A percentile compares a stretch with the other conserved stretches of the same genome.
Evolutionary conservation across 2,888 invertebrate genomes (phyloP).

Genomic region (Diarsia mendica): DNA sequence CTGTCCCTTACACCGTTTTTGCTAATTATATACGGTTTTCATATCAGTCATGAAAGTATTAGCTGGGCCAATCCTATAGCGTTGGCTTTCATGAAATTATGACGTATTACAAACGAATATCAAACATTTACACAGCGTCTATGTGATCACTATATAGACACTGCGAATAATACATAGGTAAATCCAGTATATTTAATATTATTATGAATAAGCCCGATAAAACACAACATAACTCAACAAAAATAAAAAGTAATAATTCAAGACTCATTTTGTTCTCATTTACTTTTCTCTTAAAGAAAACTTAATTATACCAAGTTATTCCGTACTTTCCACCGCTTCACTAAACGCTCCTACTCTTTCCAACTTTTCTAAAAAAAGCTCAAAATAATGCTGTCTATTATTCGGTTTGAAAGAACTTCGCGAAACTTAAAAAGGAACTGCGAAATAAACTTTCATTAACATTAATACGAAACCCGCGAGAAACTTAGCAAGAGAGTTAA

Average conservation of each 20-base stretch:
- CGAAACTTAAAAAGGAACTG: conserved; percentile 50
- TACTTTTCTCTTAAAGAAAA: conserved; percentile 14
- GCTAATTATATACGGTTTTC: not conserved
- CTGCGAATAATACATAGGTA: not conserved
- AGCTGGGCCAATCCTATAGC: not conserved
- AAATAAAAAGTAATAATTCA: not conserved
- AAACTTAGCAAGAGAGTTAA: conserved; percentile 45
- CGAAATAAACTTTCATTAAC: conserved; percentile 57
- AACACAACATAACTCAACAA: not conserved
- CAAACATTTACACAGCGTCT: not conserved
- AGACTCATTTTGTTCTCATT: not conserved
- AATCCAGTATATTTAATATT: not conserved
- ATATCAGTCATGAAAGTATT: not conserved
- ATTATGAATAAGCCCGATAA: not conserved
- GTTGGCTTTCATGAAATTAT: not conserved
- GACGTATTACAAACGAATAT: not conserved
- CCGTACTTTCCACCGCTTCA: conserved; percentile 7
- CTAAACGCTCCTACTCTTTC: conserved; percentile 17
- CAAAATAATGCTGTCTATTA: conserved; percentile 46
- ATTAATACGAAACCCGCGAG: conserved; percentile 59
- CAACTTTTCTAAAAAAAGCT: conserved; percentile 26
- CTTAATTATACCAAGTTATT: conserved; percentile 26
- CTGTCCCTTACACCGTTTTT: too few species aligned
- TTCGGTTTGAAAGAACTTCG: conserved; percentile 44
- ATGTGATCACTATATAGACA: not conserved